Conservation (phyloP, 2,888 invertebrate species). For the Microdon myrmicae region DNA sequence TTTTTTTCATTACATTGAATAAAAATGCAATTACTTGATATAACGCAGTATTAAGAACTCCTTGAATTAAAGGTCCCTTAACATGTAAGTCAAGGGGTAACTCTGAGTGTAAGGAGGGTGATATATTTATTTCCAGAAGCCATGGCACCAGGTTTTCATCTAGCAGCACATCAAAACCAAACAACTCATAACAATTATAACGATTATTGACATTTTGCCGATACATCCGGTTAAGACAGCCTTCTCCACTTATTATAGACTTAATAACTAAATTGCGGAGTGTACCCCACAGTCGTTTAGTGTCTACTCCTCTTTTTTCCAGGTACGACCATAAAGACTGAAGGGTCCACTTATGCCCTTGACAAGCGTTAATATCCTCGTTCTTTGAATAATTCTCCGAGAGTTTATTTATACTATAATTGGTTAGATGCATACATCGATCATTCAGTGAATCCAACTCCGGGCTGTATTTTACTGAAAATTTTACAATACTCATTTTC, state of each 20-base stretch:
- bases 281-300: slow-evolving; percentile 80
- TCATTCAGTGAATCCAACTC: slow-evolving; percentile 82
- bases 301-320: slow-evolving; percentile 77
- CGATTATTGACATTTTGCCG: slow-evolving; percentile 79
- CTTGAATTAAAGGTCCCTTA: slow-evolving; percentile 90
- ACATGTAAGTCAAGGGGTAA: slow-evolving; percentile 90
- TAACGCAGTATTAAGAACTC: slow-evolving; percentile 91
- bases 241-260: slow-evolving; percentile 90
- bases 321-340: slow-evolving; percentile 74
- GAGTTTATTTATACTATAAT: slow-evolving; percentile 90
- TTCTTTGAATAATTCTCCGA: slow-evolving; percentile 88
- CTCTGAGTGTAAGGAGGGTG: slow-evolving; percentile 88
- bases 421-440: slow-evolving; percentile 91
- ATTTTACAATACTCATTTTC: not conserved
- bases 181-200: slow-evolving; percentile 94
- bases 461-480: slow-evolving; percentile 82
- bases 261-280: slow-evolving; percentile 93
- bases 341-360: slow-evolving; percentile 93
- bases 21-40: slow-evolving; percentile 77
- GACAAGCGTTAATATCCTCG: slow-evolving; percentile 88
- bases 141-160: slow-evolving; percentile 93
- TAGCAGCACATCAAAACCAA: slow-evolving; percentile 93
- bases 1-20: not conserved
- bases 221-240: slow-evolving; percentile 78
- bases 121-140: slow-evolving; percentile 94